phyloP scores from a whole-genome alignment of 2,797 vertebrate genomes.

The Thaleichthys pacificus region DNA sequence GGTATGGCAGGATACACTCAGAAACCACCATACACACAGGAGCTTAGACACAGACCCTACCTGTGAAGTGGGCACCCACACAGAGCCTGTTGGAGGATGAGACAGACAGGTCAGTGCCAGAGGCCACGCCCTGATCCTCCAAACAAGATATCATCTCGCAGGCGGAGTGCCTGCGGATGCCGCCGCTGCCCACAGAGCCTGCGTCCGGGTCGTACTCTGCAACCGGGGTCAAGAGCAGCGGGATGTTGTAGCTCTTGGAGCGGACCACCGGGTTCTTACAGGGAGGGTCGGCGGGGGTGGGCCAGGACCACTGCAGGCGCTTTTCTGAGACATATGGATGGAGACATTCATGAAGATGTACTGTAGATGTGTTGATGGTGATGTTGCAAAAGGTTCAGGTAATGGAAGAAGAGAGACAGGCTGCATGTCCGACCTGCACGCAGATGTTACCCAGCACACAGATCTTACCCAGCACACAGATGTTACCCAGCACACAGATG shows the following conservation, averaged over 20 bases:
- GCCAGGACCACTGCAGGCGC: slow-evolving; percentile 81
- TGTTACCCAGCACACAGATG: no score
- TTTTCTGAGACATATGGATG: slow-evolving; percentile 78
- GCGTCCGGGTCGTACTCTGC: slow-evolving; percentile 91
- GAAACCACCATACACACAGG: neutral
- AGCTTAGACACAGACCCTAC: slow-evolving; percentile 52
- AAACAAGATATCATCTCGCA: slow-evolving; percentile 92
- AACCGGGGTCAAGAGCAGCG: slow-evolving; percentile 92
- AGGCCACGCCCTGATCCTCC: slow-evolving; percentile 79
- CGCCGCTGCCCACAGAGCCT: slow-evolving; percentile 73
- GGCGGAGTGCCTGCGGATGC: slow-evolving; percentile 91
- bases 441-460: no score
- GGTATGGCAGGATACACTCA: neutral
- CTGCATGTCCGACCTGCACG: no score
- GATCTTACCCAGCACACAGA: no score
- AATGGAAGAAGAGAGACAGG: no score
- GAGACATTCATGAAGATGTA: slow-evolving; percentile 4
- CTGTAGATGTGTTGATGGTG: no score
- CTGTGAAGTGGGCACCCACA: slow-evolving; percentile 70
- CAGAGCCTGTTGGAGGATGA: slow-evolving; percentile 73
- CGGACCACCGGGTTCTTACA: slow-evolving; percentile 93
- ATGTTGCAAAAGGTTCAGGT: no score
- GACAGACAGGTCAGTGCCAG: slow-evolving; percentile 66
- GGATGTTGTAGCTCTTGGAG: slow-evolving; percentile 97
- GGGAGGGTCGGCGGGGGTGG: slow-evolving; percentile 81